phyloP scores from a whole-genome alignment of 2,888 invertebrate genomes.

The Ophion obscuratus region DNA sequence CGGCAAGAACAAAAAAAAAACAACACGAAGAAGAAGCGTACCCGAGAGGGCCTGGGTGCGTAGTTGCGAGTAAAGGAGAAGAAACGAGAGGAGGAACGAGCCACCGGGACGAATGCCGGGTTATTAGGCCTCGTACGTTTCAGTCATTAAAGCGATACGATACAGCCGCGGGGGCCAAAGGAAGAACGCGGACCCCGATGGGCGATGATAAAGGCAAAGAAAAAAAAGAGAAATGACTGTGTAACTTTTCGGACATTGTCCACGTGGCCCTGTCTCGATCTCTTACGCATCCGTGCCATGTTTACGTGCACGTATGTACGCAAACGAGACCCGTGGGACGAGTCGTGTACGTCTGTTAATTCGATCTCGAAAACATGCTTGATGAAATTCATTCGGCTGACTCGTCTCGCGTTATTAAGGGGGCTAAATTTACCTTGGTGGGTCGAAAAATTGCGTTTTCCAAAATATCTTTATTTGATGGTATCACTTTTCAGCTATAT shows the following conservation, averaged over 20 bases:
- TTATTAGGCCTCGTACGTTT: slow-evolving; percentile 68
- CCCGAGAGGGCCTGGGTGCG: slow-evolving; percentile 24
- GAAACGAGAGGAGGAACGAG: slow-evolving; percentile 50
- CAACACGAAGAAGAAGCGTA: slow-evolving; percentile 15
- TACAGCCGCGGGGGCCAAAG: slow-evolving; percentile 52
- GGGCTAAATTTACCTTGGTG: too few relatives aligned
- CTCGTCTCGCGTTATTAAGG: not conserved
- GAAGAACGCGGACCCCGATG: slow-evolving; percentile 32
- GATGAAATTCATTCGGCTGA: not conserved
- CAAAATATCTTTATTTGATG: too few relatives aligned
- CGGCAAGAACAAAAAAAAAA: slow-evolving; percentile 40
- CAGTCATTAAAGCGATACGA: slow-evolving; percentile 66
- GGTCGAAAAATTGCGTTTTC: too few relatives aligned
- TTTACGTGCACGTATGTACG: not conserved
- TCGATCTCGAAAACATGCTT: not conserved
- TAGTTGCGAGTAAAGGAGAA: slow-evolving; percentile 34
- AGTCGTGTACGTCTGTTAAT: not conserved
- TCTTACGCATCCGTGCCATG: not conserved
- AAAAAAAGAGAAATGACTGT: slow-evolving; percentile 48
- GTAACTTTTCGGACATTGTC: slow-evolving; percentile 58
- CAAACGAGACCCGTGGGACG: not conserved
- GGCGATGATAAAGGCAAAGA: slow-evolving; percentile 51
- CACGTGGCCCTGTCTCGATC: slow-evolving; percentile 56
- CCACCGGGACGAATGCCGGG: slow-evolving; percentile 63
- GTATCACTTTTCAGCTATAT: too few relatives aligned